Evolutionary conservation across 2,888 invertebrate genomes (phyloP), one percentile per base, ranked within the genome.

Genomic region (Thelaira solivaga): DNA sequence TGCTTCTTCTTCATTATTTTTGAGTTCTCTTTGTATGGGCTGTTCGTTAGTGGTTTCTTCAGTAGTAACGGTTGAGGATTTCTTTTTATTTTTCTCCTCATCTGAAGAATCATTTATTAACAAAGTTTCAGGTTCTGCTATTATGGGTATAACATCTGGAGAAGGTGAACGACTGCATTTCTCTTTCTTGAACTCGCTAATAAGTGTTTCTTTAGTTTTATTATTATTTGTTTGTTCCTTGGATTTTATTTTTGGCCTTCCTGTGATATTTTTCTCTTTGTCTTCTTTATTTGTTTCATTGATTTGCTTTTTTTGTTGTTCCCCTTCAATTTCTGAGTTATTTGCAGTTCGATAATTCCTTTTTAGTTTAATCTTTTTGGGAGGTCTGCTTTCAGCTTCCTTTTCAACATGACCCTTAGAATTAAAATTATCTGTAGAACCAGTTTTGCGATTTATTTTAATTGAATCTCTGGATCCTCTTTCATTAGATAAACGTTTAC

Each of bases 21-120:
- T 67, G 8, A 47, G 59, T 43, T 51, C 34, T 34, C 16, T 53
- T 41, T 61, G 34, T 13, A 7, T n/a, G n/a, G 39, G 22, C 1
- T 41, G 1, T 41, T 71, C 49, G 7, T 34, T 68, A 26, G n/a
- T 31, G 1, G 13, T 11, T 7, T 67, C 67, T 45, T 64, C 65
- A 24, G 45, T 67, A 1, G 24, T 6, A 11, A 29, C 22, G 7
- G 4, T 31, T 31, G 64, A 24, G 7, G 41, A 0, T 53, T 57
- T 11, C 16, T 41, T 57, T 39, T 57, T 74, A 10, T 31, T 49
- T 11, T 53, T 82, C 86, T 90, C 74, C 79, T 84, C 85, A 86
- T 91, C 85, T 84, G 91, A 81, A 84, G 90, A 85, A 89, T 91
- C 88, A 65, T 84, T 85, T 26, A 92, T 91, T 20, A 90, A 90